Evolutionary conservation across 2,113 vertebrate genomes (phyloP), one percentile per base, ranked within the genome.

Genomic region (Tautogolabrus adspersus): DNA sequence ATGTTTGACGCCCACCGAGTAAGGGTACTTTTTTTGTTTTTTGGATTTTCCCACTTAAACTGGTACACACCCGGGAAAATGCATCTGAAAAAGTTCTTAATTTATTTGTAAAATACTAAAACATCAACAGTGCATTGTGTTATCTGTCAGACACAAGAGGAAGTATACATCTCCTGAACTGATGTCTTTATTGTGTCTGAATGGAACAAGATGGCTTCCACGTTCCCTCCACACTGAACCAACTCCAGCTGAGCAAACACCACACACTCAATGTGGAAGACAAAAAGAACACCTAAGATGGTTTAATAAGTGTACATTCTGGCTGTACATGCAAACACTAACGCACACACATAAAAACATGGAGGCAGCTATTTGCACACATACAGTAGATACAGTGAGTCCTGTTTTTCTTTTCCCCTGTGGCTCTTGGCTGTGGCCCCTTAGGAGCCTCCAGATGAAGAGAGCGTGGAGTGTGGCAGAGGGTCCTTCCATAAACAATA

Each of bases 401-500:
- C 68, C 38, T 30, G 65, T 51, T 77, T 81, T 72, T 49, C 8
- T 49, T 66, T 73, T 40, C 72, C 82, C 69, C 59, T 51, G 57
- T 79, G 74, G 76, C 72, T 87, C 73, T 89, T 75, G 77, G 80
- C 82, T 44, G 61, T 62, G 61, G 68, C 72, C 73, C 65, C 73
- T 84, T 63, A 49, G 84, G 67, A 73, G 79, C 49, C 55, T 87
- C 75, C 78, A 87, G 80, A 92, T 89, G 89, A 91, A 87, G 81
- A 89, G 87, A 91, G 84, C 60, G 18, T 52, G 70, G 85, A 90
- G 88, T 83, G 89, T 88, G 83, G 88, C 88, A 87, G 83, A 87
- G 90, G 82, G 78, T 90, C 89, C 87, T 77, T 87, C 82, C 87
- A 89, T 86, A 84, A 91, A 92, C 91, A 93, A 92, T 90, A 91